Evolutionary conservation across 2,888 invertebrate genomes (phyloP).

Genomic region (Dryadula phaetusa): DNA sequence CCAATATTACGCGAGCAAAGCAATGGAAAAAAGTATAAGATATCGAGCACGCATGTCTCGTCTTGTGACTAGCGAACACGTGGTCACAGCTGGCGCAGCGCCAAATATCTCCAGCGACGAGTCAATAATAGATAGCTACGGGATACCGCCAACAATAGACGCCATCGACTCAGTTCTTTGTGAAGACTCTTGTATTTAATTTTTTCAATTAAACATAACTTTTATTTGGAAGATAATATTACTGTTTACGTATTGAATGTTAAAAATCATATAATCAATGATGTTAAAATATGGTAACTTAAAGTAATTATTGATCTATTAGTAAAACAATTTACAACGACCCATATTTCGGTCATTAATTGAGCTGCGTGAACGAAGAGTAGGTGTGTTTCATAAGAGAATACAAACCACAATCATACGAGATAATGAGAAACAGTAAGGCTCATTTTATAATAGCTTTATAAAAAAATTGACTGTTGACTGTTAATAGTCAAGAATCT

Average conservation of each 20-base stretch:
- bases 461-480: conserved; percentile 39
- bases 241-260: not conserved
- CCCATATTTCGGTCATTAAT: conserved; percentile 40
- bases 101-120: conserved; percentile 83
- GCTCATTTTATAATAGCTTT: conserved; percentile 35
- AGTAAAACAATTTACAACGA: conserved; percentile 13
- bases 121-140: conserved; percentile 83
- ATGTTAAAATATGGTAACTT: not conserved
- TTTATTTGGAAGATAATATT: not conserved
- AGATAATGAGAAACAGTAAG: conserved; percentile 34
- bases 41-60: conserved; percentile 63
- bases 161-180: conserved; percentile 52
- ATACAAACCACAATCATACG: conserved; percentile 40
- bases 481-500: conserved; percentile 49
- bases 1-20: conserved; percentile 14
- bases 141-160: conserved; percentile 84
- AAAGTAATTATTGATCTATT: not conserved
- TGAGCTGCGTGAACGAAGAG: conserved; percentile 31
- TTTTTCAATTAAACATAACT: not conserved
- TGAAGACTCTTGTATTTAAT: conserved; percentile 3
- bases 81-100: conserved; percentile 77
- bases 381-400: conserved; percentile 46
- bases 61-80: conserved; percentile 80
- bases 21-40: conserved; percentile 53
- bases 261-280: not conserved